phyloP scores from a whole-genome alignment of 2,797 vertebrate species.

The Ficedula albicollis region DNA sequence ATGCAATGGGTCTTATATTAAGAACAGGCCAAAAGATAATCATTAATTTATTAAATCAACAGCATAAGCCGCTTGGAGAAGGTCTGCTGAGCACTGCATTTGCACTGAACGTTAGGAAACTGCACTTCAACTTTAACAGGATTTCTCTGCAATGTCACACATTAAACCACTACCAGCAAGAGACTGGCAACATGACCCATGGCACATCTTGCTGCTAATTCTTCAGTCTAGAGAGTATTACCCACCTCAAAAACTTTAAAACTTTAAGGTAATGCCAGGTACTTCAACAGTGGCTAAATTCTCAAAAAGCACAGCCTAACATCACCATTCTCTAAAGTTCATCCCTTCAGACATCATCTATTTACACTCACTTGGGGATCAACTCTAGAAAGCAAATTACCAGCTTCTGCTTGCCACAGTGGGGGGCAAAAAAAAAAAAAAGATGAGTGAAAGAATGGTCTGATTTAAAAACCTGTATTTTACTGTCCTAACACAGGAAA shows the following conservation, averaged over 20 bases:
- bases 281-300: neutral
- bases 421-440: neutral
- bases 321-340: neutral
- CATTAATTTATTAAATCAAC: neutral
- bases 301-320: neutral
- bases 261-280: neutral
- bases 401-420: neutral
- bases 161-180: neutral
- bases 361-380: neutral
- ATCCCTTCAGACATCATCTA: neutral
- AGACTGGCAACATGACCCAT: neutral
- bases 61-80: neutral
- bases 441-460: neutral
- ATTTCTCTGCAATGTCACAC: neutral
- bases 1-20: neutral
- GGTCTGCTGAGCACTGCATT: neutral
- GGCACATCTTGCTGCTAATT: neutral
- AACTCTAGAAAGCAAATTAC: neutral
- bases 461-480: neutral
- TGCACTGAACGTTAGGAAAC: neutral
- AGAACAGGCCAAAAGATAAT: neutral
- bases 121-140: neutral
- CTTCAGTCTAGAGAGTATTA: neutral
- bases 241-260: neutral
- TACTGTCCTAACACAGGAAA: neutral